Evolutionary conservation across 1,140 invertebrate species (phyloP).

Genomic region (Mactra quadrangularis): DNA sequence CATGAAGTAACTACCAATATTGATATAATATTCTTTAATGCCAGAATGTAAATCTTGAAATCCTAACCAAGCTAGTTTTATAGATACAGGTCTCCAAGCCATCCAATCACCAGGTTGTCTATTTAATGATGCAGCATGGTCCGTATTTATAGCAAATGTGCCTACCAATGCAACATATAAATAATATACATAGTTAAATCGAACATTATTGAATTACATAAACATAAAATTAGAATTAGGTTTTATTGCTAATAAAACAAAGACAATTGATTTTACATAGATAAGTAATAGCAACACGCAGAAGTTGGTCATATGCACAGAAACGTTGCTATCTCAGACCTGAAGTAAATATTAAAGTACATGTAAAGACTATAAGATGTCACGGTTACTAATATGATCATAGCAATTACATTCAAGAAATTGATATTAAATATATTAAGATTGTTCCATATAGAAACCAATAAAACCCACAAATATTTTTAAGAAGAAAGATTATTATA

Average conservation of each 20-base stretch:
- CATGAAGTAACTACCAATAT: constrained; percentile 61
- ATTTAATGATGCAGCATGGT: constrained; percentile 61
- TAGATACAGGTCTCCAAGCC: constrained; percentile 42
- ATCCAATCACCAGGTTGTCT: constrained; percentile 61
- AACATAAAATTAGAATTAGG: not conserved
- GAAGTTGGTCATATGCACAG: too few species aligned
- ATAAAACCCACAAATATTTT: too few species aligned
- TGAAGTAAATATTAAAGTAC: too few species aligned
- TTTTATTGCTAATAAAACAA: not conserved
- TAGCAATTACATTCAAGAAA: too few species aligned
- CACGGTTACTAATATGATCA: too few species aligned
- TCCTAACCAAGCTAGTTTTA: constrained; percentile 67
- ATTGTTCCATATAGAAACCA: too few species aligned
- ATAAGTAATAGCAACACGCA: too few species aligned
- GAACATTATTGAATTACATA: not conserved
- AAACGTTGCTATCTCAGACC: too few species aligned
- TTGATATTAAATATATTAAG: too few species aligned
- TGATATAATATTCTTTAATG: constrained; percentile 61
- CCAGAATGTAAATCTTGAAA: constrained; percentile 67
- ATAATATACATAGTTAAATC: not conserved
- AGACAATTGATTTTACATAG: too few species aligned
- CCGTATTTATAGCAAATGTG: constrained; percentile 67
- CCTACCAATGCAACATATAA: constrained; percentile 41
- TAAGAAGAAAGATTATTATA: too few species aligned
- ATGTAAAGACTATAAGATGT: too few species aligned